phyloP scores from a whole-genome alignment of 2,113 vertebrate genomes.

The Lagenorhynchus albirostris region DNA sequence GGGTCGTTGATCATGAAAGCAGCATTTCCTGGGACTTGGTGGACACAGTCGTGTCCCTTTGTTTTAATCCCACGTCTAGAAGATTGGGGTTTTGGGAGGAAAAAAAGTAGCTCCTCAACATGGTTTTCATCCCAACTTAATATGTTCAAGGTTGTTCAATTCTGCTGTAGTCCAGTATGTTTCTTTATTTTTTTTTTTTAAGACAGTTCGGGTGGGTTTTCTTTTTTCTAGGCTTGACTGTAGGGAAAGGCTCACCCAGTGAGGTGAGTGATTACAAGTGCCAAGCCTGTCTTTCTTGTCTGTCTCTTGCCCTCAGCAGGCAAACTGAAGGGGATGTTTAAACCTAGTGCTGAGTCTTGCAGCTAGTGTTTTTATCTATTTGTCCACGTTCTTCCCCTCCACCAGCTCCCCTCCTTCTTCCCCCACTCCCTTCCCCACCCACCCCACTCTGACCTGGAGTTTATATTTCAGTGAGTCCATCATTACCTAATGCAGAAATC shows the following conservation, averaged over 20 bases:
- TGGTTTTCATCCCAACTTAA: neutral
- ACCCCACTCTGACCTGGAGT: rapidly evolving
- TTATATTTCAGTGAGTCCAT: neutral
- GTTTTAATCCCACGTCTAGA: neutral
- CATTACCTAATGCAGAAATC: neutral
- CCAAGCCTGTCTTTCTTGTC: neutral
- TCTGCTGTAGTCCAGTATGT: neutral
- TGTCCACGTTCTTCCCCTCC: neutral
- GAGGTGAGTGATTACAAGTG: neutral
- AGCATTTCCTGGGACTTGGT: rapidly evolving
- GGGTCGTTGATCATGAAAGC: rapidly evolving
- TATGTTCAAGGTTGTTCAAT: neutral
- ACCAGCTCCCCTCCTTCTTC: too few species aligned
- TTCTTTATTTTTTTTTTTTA: neutral
- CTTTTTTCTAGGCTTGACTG: neutral
- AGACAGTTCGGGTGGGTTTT: neutral
- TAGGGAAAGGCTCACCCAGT: neutral
- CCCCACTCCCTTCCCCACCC: too few species aligned
- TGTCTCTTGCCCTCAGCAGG: neutral
- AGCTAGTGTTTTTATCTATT: neutral
- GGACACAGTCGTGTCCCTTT: rapidly evolving
- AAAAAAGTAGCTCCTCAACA: too few species aligned
- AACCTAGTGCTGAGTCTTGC: neutral
- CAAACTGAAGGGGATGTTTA: neutral
- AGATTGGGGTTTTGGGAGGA: neutral